A percentile compares a stretch with the other conserved stretches of the same genome.
Evolutionary conservation across 2,113 vertebrate genomes (phyloP).

Genomic region (Dolichotis patagonum): DNA sequence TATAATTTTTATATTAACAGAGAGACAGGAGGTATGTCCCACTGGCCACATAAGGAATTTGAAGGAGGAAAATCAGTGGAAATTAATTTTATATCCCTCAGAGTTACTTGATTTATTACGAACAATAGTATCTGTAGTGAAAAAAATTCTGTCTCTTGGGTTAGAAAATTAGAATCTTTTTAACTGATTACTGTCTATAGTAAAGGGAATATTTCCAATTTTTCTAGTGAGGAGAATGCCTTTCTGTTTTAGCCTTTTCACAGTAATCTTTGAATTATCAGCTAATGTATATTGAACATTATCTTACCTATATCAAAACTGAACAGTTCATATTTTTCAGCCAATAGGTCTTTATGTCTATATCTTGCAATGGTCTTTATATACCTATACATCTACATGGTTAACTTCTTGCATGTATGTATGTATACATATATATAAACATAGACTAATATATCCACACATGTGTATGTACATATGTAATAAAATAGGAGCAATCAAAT

Average conservation of each 20-base stretch:
- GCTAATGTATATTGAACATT: background rate
- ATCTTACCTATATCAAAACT: background rate
- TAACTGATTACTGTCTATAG: background rate
- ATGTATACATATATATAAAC: background rate
- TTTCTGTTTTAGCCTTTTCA: background rate
- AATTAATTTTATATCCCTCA: background rate
- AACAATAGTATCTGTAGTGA: background rate
- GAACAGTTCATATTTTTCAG: background rate
- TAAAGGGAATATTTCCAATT: background rate
- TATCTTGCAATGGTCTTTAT: background rate
- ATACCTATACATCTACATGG: background rate
- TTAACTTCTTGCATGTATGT: background rate
- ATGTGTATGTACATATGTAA: background rate
- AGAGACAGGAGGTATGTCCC: background rate
- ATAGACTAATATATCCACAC: no score
- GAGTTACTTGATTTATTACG: background rate
- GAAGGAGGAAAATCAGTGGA: background rate
- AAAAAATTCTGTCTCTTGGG: background rate
- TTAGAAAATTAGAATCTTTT: background rate
- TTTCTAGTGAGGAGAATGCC: background rate
- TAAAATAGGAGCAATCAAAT: background rate
- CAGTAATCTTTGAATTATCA: background rate
- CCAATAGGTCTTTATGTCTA: background rate
- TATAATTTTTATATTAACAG: background rate
- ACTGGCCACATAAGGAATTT: background rate